Base-by-base conservation (phyloP, 2,113 vertebrate genomes). In the Panthera tigris region DNA sequence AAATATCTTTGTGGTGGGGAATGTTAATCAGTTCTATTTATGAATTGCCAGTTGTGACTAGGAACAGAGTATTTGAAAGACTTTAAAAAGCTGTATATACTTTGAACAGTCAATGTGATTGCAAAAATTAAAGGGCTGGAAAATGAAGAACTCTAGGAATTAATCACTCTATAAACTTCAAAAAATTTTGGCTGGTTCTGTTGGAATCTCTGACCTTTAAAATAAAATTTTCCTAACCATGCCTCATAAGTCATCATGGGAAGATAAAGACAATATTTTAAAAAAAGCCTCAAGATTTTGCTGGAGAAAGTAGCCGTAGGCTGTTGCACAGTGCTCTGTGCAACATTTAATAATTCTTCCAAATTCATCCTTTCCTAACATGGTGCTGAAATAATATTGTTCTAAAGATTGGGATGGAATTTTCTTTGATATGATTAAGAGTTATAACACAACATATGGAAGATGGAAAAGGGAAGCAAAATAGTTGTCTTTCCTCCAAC, bases 271-370 rank as follows among this genome's bases (percentile, higher is more conserved):
- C 29, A 95, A 33, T 98, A 91, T 98, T 96, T 76, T 1, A 3
- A 98, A 98, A 98, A 98, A 97, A 48, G 15, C 97, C 97, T 98
- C 97, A 95, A 80, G 96, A 96, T 98, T 98, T 99, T 98, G 97
- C 97, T 97, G 97, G 97, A 97, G 98, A 98, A 74, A 98, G 97
- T 98, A 33, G 97, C 86, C 95, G 82, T 82, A 97, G 96, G 97
- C 98, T 98, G 97, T 97, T 98, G 94, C 79, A 95, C 96, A 97
- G 95, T 98, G 96, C 94, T 98, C 97, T 98, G 68, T 98, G 92
- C 98, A 92, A 95, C 97, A 76, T 98, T 95, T 96, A 81, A 98
- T 57, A 86, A 97, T 96, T 74, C 61, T 97, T 98, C 94, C 96
- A 79, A 96, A 96, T 83, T 31, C 48, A 66, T 85, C 13, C 9